Percentiles rank a stretch among this genome's conserved stretches.
Conservation (phyloP, 1,140 invertebrate species). For the Sitobion miscanthi region DNA sequence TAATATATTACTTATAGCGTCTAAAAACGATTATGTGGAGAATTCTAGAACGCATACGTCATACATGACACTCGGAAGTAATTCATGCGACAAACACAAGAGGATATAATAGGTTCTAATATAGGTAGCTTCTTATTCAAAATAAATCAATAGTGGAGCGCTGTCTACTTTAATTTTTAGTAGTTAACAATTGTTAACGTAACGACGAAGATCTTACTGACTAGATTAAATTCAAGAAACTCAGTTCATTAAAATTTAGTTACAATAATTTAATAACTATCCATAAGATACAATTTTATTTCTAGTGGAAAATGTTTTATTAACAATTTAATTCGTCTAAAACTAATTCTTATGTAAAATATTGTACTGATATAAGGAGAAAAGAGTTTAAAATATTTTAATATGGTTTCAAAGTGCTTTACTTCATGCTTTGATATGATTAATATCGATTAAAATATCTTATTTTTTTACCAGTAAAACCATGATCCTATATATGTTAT, state of each 20-base stretch:
- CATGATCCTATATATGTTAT: too few species aligned
- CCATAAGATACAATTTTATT: background rate
- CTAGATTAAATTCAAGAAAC: background rate
- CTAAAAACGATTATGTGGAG: background rate
- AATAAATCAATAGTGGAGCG: background rate
- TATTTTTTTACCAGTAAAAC: too few species aligned
- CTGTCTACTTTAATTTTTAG: background rate
- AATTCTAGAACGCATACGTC: background rate
- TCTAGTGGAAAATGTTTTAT: background rate
- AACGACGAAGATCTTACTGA: background rate
- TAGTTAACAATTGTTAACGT: background rate
- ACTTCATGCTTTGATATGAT: too few species aligned
- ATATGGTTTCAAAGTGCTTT: too few species aligned
- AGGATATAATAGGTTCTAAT: background rate
- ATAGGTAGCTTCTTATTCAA: background rate
- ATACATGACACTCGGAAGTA: background rate
- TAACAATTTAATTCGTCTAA: background rate
- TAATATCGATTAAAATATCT: too few species aligned
- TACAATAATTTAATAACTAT: background rate
- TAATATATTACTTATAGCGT: background rate
- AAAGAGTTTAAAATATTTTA: too few species aligned
- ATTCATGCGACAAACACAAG: background rate
- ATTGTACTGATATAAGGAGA: background rate
- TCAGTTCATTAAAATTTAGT: background rate
- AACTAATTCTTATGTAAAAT: background rate